These are phyloP conservation scores for Dicrostonyx torquatus DNA, from an alignment of 2,797 vertebrate genomes.

Conservation along the genomic window DNA sequence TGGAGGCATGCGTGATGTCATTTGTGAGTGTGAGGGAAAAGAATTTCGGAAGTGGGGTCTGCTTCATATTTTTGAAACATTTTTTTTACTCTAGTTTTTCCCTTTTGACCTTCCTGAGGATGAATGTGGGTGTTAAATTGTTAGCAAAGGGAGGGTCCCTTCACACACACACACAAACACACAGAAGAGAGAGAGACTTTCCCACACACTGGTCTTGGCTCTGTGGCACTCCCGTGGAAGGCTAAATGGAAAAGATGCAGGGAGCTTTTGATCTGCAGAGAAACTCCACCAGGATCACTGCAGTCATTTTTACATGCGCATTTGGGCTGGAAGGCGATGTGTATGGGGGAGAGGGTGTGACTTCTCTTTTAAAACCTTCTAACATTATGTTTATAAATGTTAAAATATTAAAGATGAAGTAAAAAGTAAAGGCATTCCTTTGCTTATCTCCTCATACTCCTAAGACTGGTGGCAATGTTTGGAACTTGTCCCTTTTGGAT, in stretches of 20 bases:
- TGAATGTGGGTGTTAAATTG: slow-evolving; percentile 80
- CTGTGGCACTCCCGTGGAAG: slow-evolving; percentile 51
- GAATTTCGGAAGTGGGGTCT: slow-evolving; percentile 75
- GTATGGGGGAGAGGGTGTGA: slow-evolving; percentile 50
- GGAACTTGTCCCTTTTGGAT: background rate
- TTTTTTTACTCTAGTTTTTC: slow-evolving; percentile 73
- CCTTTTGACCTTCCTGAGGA: slow-evolving; percentile 82
- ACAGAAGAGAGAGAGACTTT: slow-evolving; percentile 73
- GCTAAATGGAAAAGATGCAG: slow-evolving; percentile 75
- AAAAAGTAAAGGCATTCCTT: background rate
- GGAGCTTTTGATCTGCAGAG: slow-evolving; percentile 72
- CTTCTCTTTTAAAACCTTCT: slow-evolving; percentile 31
- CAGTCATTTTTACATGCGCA: slow-evolving; percentile 60
- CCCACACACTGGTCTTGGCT: slow-evolving; percentile 80
- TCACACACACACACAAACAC: slow-evolving; percentile 29
- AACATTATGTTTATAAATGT: slow-evolving; percentile 45
- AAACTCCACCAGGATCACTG: slow-evolving; percentile 43
- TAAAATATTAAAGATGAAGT: slow-evolving; percentile 52
- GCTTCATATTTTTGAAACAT: slow-evolving; percentile 74
- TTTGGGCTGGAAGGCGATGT: slow-evolving; percentile 55
- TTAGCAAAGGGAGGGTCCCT: slow-evolving; percentile 75
- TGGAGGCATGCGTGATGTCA: slow-evolving; percentile 68
- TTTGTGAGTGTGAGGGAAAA: slow-evolving; percentile 64
- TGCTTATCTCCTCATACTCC: background rate
- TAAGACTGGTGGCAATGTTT: background rate